A percentile compares a stretch with the other conserved stretches of the same genome.
Evolutionary conservation across 2,888 invertebrate genomes (phyloP).

Genomic region (Drosophila sordidapex): DNA sequence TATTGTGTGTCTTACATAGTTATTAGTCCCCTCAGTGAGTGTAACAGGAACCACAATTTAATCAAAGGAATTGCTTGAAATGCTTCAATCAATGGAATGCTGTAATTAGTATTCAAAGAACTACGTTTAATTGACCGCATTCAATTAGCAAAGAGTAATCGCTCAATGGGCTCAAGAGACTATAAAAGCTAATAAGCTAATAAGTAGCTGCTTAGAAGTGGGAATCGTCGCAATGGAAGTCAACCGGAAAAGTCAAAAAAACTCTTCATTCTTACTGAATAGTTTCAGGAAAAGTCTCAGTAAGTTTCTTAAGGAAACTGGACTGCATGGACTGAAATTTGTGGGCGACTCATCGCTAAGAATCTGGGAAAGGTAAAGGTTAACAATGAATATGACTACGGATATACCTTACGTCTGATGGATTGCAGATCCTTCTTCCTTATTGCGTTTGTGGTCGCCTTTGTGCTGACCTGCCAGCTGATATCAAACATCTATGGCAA

Average conservation of each 20-base stretch:
- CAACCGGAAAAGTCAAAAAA: constrained; percentile 12
- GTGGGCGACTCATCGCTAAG: constrained; percentile 67
- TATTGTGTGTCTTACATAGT: constrained; percentile 1
- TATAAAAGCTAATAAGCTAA: constrained; percentile 18
- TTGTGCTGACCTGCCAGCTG: constrained; percentile 86
- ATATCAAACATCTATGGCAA: constrained; percentile 90
- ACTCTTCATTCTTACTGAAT: constrained; percentile 29
- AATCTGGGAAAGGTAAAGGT: constrained; percentile 73
- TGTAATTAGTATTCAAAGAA: constrained; percentile 26
- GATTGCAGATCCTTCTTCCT: constrained; percentile 89
- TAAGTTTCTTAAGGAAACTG: constrained; percentile 70
- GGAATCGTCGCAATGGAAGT: constrained; percentile 30
- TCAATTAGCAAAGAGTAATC: constrained; percentile 36
- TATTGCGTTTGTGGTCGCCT: constrained; percentile 88
- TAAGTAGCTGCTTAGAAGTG: background rate
- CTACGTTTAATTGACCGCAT: constrained; percentile 16
- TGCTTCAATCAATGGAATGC: constrained; percentile 24
- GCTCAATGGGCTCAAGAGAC: background rate
- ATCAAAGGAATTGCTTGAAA: constrained; percentile 33
- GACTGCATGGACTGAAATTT: constrained; percentile 78
- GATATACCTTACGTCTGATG: background rate
- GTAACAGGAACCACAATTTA: constrained; percentile 37
- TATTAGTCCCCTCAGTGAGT: constrained; percentile 10
- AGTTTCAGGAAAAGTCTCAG: constrained; percentile 57
- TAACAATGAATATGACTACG: background rate